Evolutionary conservation across 2,888 invertebrate genomes (phyloP), one percentile per base, ranked within the genome.

Genomic region (Orchesellides sinensis): DNA sequence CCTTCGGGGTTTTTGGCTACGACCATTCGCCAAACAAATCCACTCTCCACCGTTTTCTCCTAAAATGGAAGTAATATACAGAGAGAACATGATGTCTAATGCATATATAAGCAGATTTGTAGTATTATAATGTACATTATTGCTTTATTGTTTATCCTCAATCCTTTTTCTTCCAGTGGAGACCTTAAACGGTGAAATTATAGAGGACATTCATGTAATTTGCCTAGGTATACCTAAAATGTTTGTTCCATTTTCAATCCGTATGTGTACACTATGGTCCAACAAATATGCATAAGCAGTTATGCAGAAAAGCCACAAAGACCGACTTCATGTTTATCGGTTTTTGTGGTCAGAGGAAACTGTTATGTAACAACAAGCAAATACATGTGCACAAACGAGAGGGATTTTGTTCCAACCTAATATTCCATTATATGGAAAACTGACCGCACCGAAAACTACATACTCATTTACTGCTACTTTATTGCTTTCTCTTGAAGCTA

Each of bases 241-340:
- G 65, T 65, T 32, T 65, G 73, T 19, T 73, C 73, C 61, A 73
- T 73, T 73, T 73, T 70, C 29, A 69, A 69, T 8, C 21, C 21
- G 52, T 19, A 17, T 17, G 19, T n/a, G n/a, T n/a, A n/a, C n/a
- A n/a, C n/a, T n/a, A n/a, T n/a, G n/a, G n/a, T n/a, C 10, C 40
- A 40, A 40, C 40, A 40, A 14, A 40, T 8, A 40, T 52, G 21
- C 52, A 52, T 10, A 10, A 52, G 19, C 21, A 52, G 21, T 10
- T n/a, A 21, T 14, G 17, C 52, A 52, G 19, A 52, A n/a, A 8
- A 21, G 52, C 10, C 5, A 29, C 14, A 32, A 29, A 32, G 61
- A 32, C 29, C 61, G 61, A 45, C 27, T 40, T 49, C 17, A 19
- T 66, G 66, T 66, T 66, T 49, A 66, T 66, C 66, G 66, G 66